phyloP scores from a whole-genome alignment of 2,797 vertebrate genomes.

The Hyperoplus immaculatus region DNA sequence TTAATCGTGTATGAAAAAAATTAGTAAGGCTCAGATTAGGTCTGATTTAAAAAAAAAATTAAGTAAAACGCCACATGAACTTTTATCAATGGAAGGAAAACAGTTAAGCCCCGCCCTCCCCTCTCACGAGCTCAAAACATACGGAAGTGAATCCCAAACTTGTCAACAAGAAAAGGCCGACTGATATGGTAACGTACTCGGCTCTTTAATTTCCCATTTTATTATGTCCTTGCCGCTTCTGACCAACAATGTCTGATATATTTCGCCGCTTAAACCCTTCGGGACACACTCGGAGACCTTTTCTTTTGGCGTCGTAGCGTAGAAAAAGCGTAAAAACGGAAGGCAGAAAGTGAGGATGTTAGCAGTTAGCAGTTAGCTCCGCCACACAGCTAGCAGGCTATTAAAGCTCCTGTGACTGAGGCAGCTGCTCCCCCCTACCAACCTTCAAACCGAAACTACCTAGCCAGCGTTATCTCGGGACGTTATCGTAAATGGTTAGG shows the following conservation, averaged over 20 bases:
- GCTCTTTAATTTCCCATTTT: neutral
- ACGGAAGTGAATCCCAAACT: slow-evolving; percentile 81
- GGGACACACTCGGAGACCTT: neutral
- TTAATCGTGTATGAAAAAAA: neutral
- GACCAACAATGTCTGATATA: accelerated
- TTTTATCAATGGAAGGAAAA: slow-evolving; percentile 42
- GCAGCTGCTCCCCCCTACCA: slow-evolving; percentile 32
- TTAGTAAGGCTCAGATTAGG: neutral
- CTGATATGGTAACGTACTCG: slow-evolving; percentile 69
- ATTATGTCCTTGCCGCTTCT: accelerated
- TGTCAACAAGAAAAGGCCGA: slow-evolving; percentile 83
- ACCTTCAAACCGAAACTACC: slow-evolving; percentile 50
- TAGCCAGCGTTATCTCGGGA: neutral
- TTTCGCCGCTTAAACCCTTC: accelerated
- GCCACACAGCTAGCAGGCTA: slow-evolving; percentile 46
- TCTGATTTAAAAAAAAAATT: neutral
- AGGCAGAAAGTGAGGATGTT: slow-evolving; percentile 47
- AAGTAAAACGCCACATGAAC: neutral
- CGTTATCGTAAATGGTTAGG: accelerated
- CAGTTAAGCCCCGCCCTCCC: slow-evolving; percentile 41
- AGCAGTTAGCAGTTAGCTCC: slow-evolving; percentile 71
- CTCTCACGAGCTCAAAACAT: slow-evolving; percentile 50
- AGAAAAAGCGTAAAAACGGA: slow-evolving; percentile 28
- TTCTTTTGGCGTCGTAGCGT: slow-evolving; percentile 30
- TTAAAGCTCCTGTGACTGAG: slow-evolving; percentile 38